phyloP scores from a whole-genome alignment of 2,797 vertebrate genomes.

The Rhyacichthys aspro region DNA sequence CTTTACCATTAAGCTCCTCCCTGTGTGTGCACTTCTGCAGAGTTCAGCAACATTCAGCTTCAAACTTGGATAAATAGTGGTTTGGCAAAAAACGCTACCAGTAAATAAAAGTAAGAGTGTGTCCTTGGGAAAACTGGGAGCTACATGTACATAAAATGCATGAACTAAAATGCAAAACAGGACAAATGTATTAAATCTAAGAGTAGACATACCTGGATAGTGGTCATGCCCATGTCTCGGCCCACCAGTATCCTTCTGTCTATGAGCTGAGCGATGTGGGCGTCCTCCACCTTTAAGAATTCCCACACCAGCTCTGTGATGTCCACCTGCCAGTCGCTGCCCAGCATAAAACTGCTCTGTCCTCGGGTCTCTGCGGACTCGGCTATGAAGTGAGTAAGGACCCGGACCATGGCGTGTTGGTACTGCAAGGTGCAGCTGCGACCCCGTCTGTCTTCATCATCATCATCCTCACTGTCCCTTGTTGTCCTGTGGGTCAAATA shows the following conservation, averaged over 20 bases:
- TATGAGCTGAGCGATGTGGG: conserved; percentile 85
- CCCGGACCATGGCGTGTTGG: conserved; percentile 89
- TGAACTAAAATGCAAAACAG: no score
- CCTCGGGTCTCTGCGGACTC: conserved; percentile 84
- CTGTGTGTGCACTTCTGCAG: no score
- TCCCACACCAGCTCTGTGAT: conserved; percentile 91
- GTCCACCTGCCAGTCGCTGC: conserved; percentile 92
- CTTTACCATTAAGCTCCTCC: no score
- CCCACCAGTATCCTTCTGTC: conserved; percentile 87
- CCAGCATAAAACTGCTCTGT: conserved; percentile 86
- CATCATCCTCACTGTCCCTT: conserved; percentile 91
- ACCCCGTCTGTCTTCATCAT: conserved; percentile 87
- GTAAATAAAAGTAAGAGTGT: no score
- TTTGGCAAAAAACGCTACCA: no score
- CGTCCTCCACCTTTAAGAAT: conserved; percentile 90
- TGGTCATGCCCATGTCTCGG: conserved; percentile 89
- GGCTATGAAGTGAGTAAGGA: conserved; percentile 91
- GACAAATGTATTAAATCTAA: neutral
- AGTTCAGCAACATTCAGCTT: no score
- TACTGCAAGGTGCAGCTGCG: conserved; percentile 91
- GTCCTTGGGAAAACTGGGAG: no score
- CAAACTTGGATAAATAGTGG: no score
- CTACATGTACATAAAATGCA: no score
- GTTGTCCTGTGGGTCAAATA: conserved; percentile 77
- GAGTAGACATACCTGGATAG: conserved; percentile 85